phyloP scores from a whole-genome alignment of 2,797 vertebrate species.

The Florisuga fusca region DNA sequence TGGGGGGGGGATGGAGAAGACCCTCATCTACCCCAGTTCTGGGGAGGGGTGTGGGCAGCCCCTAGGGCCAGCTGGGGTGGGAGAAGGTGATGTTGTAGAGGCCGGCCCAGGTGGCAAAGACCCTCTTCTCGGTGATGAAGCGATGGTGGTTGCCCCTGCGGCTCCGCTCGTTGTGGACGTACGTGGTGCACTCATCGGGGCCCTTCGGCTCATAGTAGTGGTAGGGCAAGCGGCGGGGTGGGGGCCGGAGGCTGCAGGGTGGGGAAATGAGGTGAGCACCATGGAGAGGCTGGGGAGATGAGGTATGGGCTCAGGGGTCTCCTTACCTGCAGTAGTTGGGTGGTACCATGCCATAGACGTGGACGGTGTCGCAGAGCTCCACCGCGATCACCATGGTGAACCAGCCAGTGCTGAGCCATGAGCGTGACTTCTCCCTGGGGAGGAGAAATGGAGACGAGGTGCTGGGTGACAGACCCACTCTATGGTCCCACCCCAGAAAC shows the following conservation, averaged over 20 bases:
- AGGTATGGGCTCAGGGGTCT: fast-evolving
- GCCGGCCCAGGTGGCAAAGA: constrained; percentile 94
- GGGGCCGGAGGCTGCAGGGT: constrained; percentile 78
- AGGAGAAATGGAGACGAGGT: fast-evolving
- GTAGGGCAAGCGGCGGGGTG: constrained; percentile 88
- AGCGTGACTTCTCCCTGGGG: constrained; percentile 91
- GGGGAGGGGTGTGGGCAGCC: neutral
- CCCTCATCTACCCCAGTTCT: neutral
- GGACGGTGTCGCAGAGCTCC: constrained; percentile 91
- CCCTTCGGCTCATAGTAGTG: constrained; percentile 98
- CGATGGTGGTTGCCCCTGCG: constrained; percentile 94
- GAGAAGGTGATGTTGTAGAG: constrained; percentile 95
- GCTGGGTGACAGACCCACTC: fast-evolving
- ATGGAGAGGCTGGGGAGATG: fast-evolving
- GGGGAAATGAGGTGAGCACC: neutral
- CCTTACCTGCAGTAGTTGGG: constrained; percentile 92
- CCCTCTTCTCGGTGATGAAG: constrained; percentile 97
- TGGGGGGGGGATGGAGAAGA: neutral
- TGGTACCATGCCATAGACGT: constrained; percentile 97
- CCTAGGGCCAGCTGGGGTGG: constrained; percentile 88
- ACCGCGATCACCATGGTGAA: constrained; percentile 98
- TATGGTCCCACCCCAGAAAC: no score
- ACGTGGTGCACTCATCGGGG: constrained; percentile 91
- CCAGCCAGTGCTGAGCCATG: constrained; percentile 98
- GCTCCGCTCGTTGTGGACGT: constrained; percentile 91